Conservation (phyloP, 2,888 invertebrate genomes). For the Sarcophaga variegata region DNA sequence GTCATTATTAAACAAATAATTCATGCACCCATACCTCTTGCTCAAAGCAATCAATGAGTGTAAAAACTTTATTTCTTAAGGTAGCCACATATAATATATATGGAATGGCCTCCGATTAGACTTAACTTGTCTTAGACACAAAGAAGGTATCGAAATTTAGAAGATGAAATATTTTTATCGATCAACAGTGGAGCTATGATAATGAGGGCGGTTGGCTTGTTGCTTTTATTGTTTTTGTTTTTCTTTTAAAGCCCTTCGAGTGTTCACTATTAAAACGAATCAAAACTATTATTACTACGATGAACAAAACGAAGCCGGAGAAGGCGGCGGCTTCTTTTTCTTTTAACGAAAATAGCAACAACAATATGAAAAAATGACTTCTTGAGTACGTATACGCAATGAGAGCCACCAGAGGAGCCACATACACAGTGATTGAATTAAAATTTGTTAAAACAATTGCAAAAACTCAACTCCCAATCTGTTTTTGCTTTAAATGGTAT, state of each 20-base stretch:
- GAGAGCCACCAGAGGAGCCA: slow-evolving; percentile 48
- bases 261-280: slow-evolving; percentile 10
- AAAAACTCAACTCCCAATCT: slow-evolving; percentile 23
- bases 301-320: slow-evolving; percentile 18
- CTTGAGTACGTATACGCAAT: slow-evolving; percentile 65
- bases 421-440: slow-evolving; percentile 48
- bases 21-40: neutral
- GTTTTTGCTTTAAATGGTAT: neutral
- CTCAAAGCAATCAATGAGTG: too few species aligned
- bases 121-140: neutral
- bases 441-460: slow-evolving; percentile 29
- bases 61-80: too few species aligned
- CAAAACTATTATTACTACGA: slow-evolving; percentile 14
- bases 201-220: neutral
- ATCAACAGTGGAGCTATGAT: slow-evolving; percentile 1
- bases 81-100: too few species aligned
- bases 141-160: neutral
- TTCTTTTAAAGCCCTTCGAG: slow-evolving; percentile 18
- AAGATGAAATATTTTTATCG: slow-evolving; percentile 24
- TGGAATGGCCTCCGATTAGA: neutral
- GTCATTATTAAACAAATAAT: neutral
- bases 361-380: slow-evolving; percentile 37
- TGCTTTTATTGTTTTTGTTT: neutral
- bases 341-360: slow-evolving; percentile 20
- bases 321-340: slow-evolving; percentile 52